Evolutionary conservation across 2,113 vertebrate species (phyloP).

Genomic region (Dendropsophus ebraccatus): DNA sequence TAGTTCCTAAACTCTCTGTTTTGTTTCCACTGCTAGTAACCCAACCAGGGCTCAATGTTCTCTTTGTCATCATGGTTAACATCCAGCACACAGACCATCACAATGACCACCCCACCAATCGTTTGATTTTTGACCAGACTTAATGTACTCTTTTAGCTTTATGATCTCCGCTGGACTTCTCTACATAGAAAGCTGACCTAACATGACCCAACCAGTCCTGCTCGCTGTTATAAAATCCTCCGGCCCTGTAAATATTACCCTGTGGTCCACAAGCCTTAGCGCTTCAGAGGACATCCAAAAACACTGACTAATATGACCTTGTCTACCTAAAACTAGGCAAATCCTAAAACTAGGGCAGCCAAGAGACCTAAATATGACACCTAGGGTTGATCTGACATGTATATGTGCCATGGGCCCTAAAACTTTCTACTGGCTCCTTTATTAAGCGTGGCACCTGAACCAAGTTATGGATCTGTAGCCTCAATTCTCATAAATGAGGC

Average conservation of each 20-base stretch:
- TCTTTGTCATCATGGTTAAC: background rate
- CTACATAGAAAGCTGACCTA: background rate
- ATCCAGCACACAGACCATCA: no score
- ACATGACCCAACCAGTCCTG: background rate
- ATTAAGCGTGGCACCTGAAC: background rate
- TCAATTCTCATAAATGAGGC: conserved; percentile 3
- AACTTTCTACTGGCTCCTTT: background rate
- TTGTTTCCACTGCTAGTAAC: background rate
- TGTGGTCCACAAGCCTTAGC: background rate
- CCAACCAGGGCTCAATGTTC: background rate
- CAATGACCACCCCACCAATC: background rate
- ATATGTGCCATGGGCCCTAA: background rate
- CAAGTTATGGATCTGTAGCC: background rate
- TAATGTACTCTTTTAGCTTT: background rate
- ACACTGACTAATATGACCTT: background rate
- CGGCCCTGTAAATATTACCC: background rate
- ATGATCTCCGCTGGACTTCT: background rate
- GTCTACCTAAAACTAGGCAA: background rate
- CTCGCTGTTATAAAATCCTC: background rate
- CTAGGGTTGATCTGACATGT: background rate
- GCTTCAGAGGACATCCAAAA: background rate
- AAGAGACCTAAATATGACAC: background rate
- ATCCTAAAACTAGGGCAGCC: background rate
- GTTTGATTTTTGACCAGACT: background rate
- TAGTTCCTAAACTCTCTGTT: background rate